Conservation (phyloP, 92 coral and sea anemone species). For the Epizoanthus rinbou region DNA sequence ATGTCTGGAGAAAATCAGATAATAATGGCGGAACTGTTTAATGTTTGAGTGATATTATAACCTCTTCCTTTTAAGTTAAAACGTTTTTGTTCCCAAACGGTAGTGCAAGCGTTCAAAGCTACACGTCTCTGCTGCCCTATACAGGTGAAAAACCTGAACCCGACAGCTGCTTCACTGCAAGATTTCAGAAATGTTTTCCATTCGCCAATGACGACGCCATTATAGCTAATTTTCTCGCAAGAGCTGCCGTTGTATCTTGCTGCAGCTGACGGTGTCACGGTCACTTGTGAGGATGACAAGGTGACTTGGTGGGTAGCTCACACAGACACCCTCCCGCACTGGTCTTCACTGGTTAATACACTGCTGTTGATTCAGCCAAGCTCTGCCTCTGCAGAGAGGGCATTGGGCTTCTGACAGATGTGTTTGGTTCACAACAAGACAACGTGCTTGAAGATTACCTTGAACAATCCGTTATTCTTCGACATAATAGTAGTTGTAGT, state of each 20-base stretch:
- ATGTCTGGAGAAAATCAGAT: too few relatives aligned
- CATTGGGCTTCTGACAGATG: slow-evolving; percentile 31
- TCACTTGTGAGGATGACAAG: too few relatives aligned
- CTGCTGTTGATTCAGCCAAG: slow-evolving; percentile 54
- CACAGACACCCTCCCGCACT: slow-evolving; percentile 52
- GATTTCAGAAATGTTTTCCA: slow-evolving; percentile 50
- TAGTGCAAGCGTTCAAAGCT: slow-evolving; percentile 55
- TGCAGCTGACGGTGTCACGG: slow-evolving; percentile 58
- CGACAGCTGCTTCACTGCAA: slow-evolving; percentile 49
- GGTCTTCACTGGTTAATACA: slow-evolving; percentile 47
- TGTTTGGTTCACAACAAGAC: slow-evolving; percentile 34
- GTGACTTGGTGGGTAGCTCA: too few relatives aligned
- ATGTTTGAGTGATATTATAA: too few relatives aligned
- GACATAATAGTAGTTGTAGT: slow-evolving; percentile 24
- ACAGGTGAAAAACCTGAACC: slow-evolving; percentile 40
- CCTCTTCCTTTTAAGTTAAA: too few relatives aligned
- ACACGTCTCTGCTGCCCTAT: slow-evolving; percentile 50
- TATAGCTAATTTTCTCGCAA: slow-evolving; percentile 29
- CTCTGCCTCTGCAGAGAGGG: too few relatives aligned
- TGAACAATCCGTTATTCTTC: slow-evolving; percentile 43
- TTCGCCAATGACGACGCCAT: slow-evolving; percentile 38
- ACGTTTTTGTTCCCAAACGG: too few relatives aligned
- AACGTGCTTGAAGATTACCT: slow-evolving; percentile 31
- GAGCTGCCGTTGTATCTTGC: slow-evolving; percentile 44
- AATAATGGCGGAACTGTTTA: too few relatives aligned